Evolutionary conservation across 2,888 invertebrate genomes (phyloP).

Genomic region (Drosophila borealis): DNA sequence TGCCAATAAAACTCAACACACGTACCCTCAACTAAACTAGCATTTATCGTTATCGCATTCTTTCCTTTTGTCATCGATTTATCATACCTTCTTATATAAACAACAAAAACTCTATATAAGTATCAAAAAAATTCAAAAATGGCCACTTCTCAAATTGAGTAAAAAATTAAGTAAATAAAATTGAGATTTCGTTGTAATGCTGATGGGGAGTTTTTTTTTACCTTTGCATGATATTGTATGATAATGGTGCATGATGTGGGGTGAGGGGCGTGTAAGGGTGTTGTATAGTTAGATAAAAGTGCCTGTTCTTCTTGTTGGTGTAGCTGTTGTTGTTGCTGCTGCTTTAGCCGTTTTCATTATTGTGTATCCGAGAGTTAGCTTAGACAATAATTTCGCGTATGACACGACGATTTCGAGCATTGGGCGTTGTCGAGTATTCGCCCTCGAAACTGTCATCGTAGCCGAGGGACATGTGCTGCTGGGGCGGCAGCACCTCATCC

Average conservation of each 20-base stretch:
- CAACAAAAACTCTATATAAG: slow-evolving; percentile 52
- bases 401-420: slow-evolving; percentile 95
- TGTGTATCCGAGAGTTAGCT: slow-evolving; percentile 37
- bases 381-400: slow-evolving; percentile 96
- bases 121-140: slow-evolving; percentile 46
- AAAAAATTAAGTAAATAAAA: slow-evolving; percentile 49
- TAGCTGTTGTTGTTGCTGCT: slow-evolving; percentile 26
- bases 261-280: slow-evolving; percentile 14
- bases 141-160: slow-evolving; percentile 71
- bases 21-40: slow-evolving; percentile 63
- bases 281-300: slow-evolving; percentile 32
- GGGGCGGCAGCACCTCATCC: slow-evolving; percentile 88
- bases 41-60: slow-evolving; percentile 33
- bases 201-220: slow-evolving; percentile 9
- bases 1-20: slow-evolving; percentile 78
- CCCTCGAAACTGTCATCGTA: slow-evolving; percentile 97
- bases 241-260: slow-evolving; percentile 21
- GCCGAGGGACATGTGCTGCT: slow-evolving; percentile 94
- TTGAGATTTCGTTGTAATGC: slow-evolving; percentile 57
- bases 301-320: slow-evolving; percentile 21
- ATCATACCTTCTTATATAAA: slow-evolving; percentile 45
- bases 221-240: slow-evolving; percentile 15
- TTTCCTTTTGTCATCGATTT: slow-evolving; percentile 14
- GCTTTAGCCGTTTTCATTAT: slow-evolving; percentile 26
- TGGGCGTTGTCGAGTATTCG: slow-evolving; percentile 97